Conservation (phyloP, 2,797 vertebrate genomes). For the Hydrolagus colliei region DNA sequence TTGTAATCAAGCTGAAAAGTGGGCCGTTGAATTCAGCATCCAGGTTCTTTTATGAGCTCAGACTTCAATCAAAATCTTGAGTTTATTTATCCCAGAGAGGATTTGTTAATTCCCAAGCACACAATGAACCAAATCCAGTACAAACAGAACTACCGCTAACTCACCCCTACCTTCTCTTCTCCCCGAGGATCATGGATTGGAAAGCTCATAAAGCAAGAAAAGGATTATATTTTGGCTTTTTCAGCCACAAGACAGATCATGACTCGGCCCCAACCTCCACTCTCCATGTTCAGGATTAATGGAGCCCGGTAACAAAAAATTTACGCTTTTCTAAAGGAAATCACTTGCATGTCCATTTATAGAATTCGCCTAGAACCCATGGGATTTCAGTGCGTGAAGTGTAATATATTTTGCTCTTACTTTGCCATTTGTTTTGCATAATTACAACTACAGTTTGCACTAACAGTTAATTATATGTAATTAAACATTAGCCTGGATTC, state of each 20-base stretch:
- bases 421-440: constrained; percentile 46
- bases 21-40: background rate
- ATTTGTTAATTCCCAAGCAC: background rate
- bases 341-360: background rate
- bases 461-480: constrained; percentile 68
- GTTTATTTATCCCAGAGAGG: background rate
- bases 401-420: constrained; percentile 25
- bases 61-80: too few species aligned
- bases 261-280: too few species aligned
- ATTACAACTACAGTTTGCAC: constrained; percentile 61
- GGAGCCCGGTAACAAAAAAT: background rate
- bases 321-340: constrained; percentile 15
- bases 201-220: background rate
- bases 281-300: background rate
- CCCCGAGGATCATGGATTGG: background rate
- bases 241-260: too few species aligned
- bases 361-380: background rate
- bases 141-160: background rate
- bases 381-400: constrained; percentile 15
- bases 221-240: background rate
- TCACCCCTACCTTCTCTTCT: background rate
- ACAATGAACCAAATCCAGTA: background rate
- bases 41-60: too few species aligned
- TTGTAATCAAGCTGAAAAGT: background rate
- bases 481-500: constrained; percentile 60